Percentiles rank a stretch among this genome's conserved stretches.
Conservation (phyloP, 2,113 vertebrate species). For the Tyrannus savana region DNA sequence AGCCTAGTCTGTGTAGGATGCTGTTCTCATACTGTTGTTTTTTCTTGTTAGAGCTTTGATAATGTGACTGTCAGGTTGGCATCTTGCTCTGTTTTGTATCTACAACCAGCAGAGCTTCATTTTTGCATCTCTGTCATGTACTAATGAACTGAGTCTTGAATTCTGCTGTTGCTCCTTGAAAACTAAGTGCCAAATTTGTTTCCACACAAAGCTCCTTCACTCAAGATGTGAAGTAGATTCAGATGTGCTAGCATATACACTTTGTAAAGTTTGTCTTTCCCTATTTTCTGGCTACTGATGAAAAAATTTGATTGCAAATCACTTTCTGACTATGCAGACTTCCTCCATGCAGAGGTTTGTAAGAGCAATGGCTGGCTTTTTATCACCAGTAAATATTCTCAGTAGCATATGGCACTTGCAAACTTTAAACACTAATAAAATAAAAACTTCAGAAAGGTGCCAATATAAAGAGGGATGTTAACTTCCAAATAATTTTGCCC, state of each 20-base stretch:
- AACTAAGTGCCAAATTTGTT: constrained; percentile 59
- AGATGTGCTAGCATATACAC: constrained; percentile 49
- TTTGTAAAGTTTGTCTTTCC: not conserved
- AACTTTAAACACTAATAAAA: not conserved
- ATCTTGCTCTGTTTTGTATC: constrained; percentile 38
- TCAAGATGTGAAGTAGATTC: constrained; percentile 58
- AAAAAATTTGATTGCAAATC: not conserved
- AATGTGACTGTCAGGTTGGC: constrained; percentile 54
- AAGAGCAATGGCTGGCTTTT: not conserved
- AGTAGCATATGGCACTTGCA: not conserved
- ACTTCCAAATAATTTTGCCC: not conserved
- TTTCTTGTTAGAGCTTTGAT: constrained; percentile 45
- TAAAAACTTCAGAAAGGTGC: not conserved
- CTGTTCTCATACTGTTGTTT: constrained; percentile 51
- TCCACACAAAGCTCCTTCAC: constrained; percentile 58
- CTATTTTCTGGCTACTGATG: constrained; percentile 12
- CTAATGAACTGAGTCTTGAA: constrained; percentile 58
- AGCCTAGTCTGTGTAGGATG: constrained; percentile 58
- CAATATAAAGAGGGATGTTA: not conserved
- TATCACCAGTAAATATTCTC: not conserved
- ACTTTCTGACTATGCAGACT: not conserved
- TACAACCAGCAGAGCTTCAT: constrained; percentile 48
- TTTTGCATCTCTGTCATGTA: constrained; percentile 60
- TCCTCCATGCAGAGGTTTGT: not conserved
- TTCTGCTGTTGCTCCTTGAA: constrained; percentile 59